phyloP scores from a whole-genome alignment of 2,113 vertebrate species.

The Deroptyus accipitrinus region DNA sequence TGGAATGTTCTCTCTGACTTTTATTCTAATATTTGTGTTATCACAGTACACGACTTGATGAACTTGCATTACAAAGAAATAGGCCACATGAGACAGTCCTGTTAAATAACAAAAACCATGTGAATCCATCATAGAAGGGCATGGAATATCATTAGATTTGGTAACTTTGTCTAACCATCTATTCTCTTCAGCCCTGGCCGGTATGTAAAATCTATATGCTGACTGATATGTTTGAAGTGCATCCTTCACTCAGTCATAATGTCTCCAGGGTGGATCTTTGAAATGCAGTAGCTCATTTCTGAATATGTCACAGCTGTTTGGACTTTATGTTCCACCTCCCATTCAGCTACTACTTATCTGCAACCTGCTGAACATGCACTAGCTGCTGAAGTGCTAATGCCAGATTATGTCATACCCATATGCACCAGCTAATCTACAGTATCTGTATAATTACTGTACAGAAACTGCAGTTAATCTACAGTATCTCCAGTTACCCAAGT shows the following conservation, averaged over 20 bases:
- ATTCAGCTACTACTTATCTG: neutral
- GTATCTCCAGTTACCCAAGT: neutral
- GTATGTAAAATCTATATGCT: neutral
- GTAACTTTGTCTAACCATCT: neutral
- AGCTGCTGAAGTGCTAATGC: neutral
- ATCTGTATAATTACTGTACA: neutral
- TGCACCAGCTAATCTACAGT: neutral
- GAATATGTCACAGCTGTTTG: neutral
- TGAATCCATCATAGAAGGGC: neutral
- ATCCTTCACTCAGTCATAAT: neutral
- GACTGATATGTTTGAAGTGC: neutral
- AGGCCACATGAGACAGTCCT: neutral
- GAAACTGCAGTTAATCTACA: neutral
- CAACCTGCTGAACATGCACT: neutral
- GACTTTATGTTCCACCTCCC: neutral
- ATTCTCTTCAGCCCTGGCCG: neutral
- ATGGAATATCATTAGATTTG: neutral
- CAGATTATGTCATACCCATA: neutral
- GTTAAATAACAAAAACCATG: neutral
- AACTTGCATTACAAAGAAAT: neutral
- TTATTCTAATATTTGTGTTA: neutral
- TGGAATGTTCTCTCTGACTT: neutral
- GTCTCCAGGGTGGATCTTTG: neutral
- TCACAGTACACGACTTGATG: neutral
- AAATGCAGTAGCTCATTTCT: neutral